Conservation (phyloP, 2,888 invertebrate species). For the Cataglyphis albicans region DNA sequence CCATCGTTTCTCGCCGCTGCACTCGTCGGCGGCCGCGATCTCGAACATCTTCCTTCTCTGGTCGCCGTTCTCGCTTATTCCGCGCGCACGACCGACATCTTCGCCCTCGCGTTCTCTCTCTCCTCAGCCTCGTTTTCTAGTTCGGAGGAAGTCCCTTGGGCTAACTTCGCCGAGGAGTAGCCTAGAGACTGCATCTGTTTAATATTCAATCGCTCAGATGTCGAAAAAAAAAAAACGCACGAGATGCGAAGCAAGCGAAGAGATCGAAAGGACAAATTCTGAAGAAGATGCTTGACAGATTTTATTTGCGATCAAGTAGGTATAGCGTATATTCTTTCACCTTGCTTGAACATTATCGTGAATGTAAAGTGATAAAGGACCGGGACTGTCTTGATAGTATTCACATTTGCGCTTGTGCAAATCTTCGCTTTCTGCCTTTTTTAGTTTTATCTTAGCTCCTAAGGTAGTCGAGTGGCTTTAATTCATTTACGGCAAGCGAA, state of each 20-base stretch:
- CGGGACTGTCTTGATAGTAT: conserved; percentile 6
- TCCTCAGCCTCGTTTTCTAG: conserved; percentile 67
- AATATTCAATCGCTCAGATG: conserved; percentile 80
- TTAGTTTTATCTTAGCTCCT: neutral
- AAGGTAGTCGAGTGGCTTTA: conserved; percentile 13
- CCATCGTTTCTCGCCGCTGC: conserved; percentile 22
- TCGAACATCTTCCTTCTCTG: conserved; percentile 11
- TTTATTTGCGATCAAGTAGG: conserved; percentile 26
- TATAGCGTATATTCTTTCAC: no score
- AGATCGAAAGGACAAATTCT: neutral
- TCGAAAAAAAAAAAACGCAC: conserved; percentile 13
- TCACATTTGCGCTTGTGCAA: conserved; percentile 20
- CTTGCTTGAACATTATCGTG: neutral
- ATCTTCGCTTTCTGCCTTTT: neutral
- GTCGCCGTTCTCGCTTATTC: conserved; percentile 31
- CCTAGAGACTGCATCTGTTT: conserved; percentile 68
- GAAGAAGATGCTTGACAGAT: conserved; percentile 7
- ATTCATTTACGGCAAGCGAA: conserved; percentile 33
- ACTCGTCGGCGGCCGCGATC: conserved; percentile 40
- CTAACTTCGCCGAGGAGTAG: conserved; percentile 66
- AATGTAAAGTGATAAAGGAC: conserved; percentile 8
- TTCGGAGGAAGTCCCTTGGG: conserved; percentile 70
- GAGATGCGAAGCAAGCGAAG: neutral
- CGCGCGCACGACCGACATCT: conserved; percentile 18
- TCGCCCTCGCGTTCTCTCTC: neutral